Conservation (phyloP, 1,140 invertebrate species). For the Anoplolepis gracilipes region DNA sequence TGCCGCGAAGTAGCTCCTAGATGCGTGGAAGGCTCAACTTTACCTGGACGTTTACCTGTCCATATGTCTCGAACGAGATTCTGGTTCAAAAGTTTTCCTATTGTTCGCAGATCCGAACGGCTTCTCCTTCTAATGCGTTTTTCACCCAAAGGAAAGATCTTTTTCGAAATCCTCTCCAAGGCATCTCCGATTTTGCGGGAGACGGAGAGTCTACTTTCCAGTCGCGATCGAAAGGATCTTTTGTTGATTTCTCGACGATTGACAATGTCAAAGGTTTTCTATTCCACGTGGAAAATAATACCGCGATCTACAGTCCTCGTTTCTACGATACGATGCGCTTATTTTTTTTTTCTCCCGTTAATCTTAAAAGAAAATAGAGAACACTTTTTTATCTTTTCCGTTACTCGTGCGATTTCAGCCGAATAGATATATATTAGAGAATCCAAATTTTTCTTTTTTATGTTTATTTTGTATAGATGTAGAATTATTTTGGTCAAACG, state of each 20-base stretch:
- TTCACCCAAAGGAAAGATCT: conserved; percentile 58
- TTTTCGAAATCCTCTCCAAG: conserved; percentile 19
- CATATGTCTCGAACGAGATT: conserved; percentile 59
- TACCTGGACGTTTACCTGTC: conserved; percentile 69
- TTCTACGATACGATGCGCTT: background rate
- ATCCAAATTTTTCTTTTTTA: background rate
- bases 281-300: conserved; percentile 7
- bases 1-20: conserved; percentile 51
- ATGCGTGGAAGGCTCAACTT: conserved; percentile 1
- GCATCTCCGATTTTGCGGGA: conserved; percentile 30
- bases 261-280: conserved; percentile 20
- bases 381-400: background rate
- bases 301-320: background rate
- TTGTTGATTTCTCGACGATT: conserved; percentile 55
- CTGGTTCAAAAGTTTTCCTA: conserved; percentile 55
- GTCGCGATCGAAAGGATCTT: conserved; percentile 23
- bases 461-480: background rate
- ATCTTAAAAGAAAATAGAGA: background rate
- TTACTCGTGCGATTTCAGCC: background rate
- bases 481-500: background rate
- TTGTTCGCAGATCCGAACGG: conserved; percentile 53
- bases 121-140: conserved; percentile 18
- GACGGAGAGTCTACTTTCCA: conserved; percentile 11
- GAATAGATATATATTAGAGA: background rate
- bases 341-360: background rate